Conservation (phyloP, 2,888 invertebrate species). For the Ptychoptera contaminata region DNA sequence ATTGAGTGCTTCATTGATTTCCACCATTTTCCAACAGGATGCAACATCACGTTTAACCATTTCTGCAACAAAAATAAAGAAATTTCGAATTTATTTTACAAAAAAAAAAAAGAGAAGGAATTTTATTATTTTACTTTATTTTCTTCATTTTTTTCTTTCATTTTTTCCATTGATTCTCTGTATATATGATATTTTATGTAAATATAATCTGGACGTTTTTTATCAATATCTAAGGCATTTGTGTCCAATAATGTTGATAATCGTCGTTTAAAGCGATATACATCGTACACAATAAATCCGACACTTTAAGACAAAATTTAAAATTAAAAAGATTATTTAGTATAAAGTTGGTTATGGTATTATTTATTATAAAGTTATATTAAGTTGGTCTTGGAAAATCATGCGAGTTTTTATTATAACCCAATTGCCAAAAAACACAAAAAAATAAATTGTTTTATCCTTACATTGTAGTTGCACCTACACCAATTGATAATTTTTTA, state of each 20-base stretch:
- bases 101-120: neutral
- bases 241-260: constrained; percentile 27
- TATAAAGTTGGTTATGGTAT: neutral
- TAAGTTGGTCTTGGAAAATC: too few relatives aligned
- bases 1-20: constrained; percentile 44
- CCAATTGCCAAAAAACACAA: too few relatives aligned
- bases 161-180: constrained; percentile 27
- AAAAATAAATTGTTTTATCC: too few relatives aligned
- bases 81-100: neutral
- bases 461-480: neutral
- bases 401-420: too few relatives aligned
- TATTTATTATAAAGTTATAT: too few relatives aligned
- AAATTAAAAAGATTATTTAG: neutral
- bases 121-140: constrained; percentile 9
- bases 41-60: constrained; percentile 28
- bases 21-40: constrained; percentile 38
- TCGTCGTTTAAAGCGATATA: constrained; percentile 22
- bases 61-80: constrained; percentile 15
- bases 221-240: constrained; percentile 27
- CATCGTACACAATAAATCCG: constrained; percentile 24
- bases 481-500: neutral
- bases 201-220: constrained; percentile 34
- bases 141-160: constrained; percentile 23
- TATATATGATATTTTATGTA: constrained; percentile 37
- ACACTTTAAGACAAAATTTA: constrained; percentile 17